Conservation (phyloP, 2,888 invertebrate species). For the Apantesis nais region DNA sequence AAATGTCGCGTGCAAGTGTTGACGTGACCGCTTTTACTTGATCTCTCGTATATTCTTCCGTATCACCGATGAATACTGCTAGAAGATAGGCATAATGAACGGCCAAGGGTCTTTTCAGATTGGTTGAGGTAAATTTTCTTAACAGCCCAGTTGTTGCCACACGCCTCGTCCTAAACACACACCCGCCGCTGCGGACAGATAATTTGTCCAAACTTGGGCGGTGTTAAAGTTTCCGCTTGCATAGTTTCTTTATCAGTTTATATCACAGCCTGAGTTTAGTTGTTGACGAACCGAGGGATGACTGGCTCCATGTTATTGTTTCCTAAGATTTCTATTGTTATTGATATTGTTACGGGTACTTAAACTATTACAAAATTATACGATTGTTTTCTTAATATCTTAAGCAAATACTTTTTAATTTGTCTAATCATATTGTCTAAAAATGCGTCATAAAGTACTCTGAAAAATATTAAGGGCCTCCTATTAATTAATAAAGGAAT, state of each 20-base stretch:
- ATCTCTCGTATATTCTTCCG: conserved; percentile 40
- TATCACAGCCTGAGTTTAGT: conserved; percentile 46
- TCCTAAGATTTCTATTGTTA: conserved; percentile 25
- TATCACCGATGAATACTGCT: conserved; percentile 17
- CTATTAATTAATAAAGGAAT: neutral
- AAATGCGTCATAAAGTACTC: neutral
- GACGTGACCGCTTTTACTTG: conserved; percentile 48
- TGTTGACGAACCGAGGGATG: conserved; percentile 44
- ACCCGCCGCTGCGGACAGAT: conserved; percentile 58
- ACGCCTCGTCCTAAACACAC: conserved; percentile 67
- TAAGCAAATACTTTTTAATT: neutral
- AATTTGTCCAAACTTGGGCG: conserved; percentile 64
- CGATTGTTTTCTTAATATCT: conserved; percentile 1
- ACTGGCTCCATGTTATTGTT: conserved; percentile 37
- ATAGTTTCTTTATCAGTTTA: conserved; percentile 66
- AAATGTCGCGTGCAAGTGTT: conserved; percentile 60
- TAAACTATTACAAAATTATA: conserved; percentile 12
- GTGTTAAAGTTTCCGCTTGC: conserved; percentile 56
- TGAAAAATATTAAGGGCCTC: neutral
- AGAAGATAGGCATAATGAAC: conserved; percentile 45
- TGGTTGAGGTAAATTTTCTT: conserved; percentile 59
- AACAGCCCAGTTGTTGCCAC: conserved; percentile 56
- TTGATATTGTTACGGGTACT: conserved; percentile 20
- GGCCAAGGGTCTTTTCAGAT: conserved; percentile 43
- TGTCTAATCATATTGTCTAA: neutral